Percentiles rank a stretch among this genome's conserved stretches.
Evolutionary conservation across 2,113 vertebrate genomes (phyloP).

Genomic region (Plecturocebus donacophilus): DNA sequence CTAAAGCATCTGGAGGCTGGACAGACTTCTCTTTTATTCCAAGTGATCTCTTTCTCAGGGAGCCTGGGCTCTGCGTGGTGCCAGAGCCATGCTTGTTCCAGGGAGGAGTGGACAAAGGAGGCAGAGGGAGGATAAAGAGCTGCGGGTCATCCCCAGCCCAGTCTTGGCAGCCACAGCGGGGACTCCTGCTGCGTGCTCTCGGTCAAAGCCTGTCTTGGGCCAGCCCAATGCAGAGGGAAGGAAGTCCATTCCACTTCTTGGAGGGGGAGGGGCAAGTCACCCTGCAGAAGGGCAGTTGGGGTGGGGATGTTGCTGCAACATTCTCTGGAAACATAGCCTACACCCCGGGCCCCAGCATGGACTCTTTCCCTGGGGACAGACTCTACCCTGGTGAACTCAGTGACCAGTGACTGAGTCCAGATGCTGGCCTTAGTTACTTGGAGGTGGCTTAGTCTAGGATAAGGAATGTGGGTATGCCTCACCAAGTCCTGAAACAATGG

Average conservation of each 20-base stretch:
- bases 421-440: neutral
- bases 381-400: neutral
- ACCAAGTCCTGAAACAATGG: neutral
- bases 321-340: neutral
- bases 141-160: neutral
- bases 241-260: neutral
- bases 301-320: neutral
- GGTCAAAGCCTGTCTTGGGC: neutral
- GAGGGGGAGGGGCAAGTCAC: neutral
- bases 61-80: neutral
- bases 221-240: neutral
- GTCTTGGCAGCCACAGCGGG: neutral
- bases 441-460: neutral
- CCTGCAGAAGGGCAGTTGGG: neutral
- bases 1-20: neutral
- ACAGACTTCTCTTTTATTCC: neutral
- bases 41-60: neutral
- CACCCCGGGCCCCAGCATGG: fast-evolving
- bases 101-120: neutral
- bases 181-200: neutral
- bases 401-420: neutral
- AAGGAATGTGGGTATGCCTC: neutral
- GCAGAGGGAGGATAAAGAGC: neutral
- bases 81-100: neutral
- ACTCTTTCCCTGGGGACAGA: too few relatives aligned